Percentiles rank a stretch among this genome's conserved stretches.
These are phyloP conservation scores for Andinoacara biseriatus DNA, from an alignment of 2,113 vertebrate genomes.

Conservation along the genomic window DNA sequence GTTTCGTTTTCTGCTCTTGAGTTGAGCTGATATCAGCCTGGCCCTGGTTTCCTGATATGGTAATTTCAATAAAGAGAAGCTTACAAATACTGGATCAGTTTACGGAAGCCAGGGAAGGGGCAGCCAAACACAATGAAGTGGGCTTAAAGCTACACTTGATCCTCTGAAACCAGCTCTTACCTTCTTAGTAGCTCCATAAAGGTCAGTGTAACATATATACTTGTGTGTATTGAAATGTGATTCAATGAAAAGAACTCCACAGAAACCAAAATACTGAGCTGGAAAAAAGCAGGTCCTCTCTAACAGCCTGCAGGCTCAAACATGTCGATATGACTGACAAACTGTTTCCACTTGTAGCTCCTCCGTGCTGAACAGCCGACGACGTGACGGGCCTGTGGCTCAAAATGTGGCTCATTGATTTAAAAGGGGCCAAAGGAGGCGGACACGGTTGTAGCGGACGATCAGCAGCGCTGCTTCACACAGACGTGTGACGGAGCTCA, in stretches of 20 bases:
- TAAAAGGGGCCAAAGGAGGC: background rate
- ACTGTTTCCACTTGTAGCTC: background rate
- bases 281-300: background rate
- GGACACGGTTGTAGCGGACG: background rate
- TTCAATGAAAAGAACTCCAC: background rate
- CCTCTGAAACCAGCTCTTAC: background rate
- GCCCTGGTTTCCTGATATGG: background rate
- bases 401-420: background rate
- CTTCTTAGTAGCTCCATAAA: background rate
- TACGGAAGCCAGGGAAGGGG: background rate
- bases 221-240: background rate
- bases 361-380: background rate
- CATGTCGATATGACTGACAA: background rate
- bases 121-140: background rate
- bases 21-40: background rate
- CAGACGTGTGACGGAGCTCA: background rate
- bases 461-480: background rate
- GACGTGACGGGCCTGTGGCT: background rate
- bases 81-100: background rate
- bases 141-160: background rate
- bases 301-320: conserved; percentile 8
- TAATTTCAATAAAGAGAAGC: background rate
- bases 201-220: background rate
- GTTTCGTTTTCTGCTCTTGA: background rate
- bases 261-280: background rate